Conservation (phyloP, 2,888 invertebrate genomes). For the Leptinotarsa tumamoca region DNA sequence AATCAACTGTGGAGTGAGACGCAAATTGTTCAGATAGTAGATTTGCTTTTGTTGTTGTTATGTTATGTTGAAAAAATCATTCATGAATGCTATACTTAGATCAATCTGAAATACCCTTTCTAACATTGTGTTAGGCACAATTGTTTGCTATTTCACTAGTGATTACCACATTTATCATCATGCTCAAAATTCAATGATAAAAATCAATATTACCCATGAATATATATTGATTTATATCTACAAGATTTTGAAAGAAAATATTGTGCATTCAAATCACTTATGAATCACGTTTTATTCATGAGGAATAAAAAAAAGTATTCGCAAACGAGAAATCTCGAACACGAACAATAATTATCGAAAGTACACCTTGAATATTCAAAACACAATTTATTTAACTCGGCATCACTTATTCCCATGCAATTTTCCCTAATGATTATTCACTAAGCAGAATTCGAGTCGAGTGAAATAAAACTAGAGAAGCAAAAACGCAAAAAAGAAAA, state of each 20-base stretch:
- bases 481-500: conserved; percentile 17
- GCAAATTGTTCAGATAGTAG: too few relatives aligned
- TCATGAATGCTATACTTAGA: too few relatives aligned
- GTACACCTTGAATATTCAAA: conserved; percentile 5
- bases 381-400: background rate
- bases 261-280: background rate
- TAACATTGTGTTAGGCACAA: too few relatives aligned
- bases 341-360: background rate
- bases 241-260: background rate
- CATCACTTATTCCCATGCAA: conserved; percentile 12
- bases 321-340: background rate
- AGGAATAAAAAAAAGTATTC: background rate
- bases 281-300: background rate
- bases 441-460: conserved; percentile 23
- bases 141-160: too few relatives aligned
- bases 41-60: too few relatives aligned
- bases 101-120: too few relatives aligned
- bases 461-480: conserved; percentile 26
- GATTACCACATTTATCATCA: too few relatives aligned
- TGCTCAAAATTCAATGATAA: too few relatives aligned
- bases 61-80: too few relatives aligned
- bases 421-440: conserved; percentile 35
- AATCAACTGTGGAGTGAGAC: too few relatives aligned
- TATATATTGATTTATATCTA: too few relatives aligned
- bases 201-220: too few relatives aligned